A percentile compares a stretch with the other conserved stretches of the same genome.
Evolutionary conservation across 2,888 invertebrate genomes (phyloP).

Genomic region (Eupithecia exiguata): DNA sequence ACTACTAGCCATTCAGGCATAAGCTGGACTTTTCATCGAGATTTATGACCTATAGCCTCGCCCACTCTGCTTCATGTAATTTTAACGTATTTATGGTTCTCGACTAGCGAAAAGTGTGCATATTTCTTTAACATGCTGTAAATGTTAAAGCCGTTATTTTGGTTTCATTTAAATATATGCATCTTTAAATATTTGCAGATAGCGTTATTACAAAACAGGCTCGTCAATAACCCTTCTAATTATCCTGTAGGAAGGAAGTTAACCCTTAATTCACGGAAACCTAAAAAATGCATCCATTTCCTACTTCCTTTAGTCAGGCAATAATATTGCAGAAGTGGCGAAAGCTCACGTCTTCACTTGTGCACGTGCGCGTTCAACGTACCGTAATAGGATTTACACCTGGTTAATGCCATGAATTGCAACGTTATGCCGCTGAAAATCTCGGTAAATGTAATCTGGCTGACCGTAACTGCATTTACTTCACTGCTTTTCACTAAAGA

Average conservation of each 20-base stretch:
- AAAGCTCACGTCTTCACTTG: slow-evolving; percentile 33
- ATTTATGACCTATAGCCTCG: slow-evolving; percentile 59
- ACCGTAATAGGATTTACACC: slow-evolving; percentile 41
- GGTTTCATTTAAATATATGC: slow-evolving; percentile 30
- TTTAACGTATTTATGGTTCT: slow-evolving; percentile 69
- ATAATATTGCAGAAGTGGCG: slow-evolving; percentile 24
- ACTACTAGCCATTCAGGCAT: slow-evolving; percentile 51
- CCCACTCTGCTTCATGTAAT: slow-evolving; percentile 62
- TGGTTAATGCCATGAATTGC: slow-evolving; percentile 24
- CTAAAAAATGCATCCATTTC: background rate
- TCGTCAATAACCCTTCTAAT: background rate
- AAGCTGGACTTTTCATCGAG: slow-evolving; percentile 48
- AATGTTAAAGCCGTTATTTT: slow-evolving; percentile 40
- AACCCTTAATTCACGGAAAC: background rate
- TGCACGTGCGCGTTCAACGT: slow-evolving; percentile 37
- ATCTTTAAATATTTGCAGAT: background rate
- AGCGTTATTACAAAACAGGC: background rate
- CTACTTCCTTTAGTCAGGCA: background rate
- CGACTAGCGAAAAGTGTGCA: slow-evolving; percentile 47
- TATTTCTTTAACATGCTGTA: slow-evolving; percentile 33
- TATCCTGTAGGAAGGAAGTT: background rate
- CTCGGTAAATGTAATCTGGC: slow-evolving; percentile 21
- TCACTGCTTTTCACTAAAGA: background rate
- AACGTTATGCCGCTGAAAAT: slow-evolving; percentile 26
- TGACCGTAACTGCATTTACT: slow-evolving; percentile 10